phyloP scores from a whole-genome alignment of 2,888 invertebrate species.

The Trichacis sp. region DNA sequence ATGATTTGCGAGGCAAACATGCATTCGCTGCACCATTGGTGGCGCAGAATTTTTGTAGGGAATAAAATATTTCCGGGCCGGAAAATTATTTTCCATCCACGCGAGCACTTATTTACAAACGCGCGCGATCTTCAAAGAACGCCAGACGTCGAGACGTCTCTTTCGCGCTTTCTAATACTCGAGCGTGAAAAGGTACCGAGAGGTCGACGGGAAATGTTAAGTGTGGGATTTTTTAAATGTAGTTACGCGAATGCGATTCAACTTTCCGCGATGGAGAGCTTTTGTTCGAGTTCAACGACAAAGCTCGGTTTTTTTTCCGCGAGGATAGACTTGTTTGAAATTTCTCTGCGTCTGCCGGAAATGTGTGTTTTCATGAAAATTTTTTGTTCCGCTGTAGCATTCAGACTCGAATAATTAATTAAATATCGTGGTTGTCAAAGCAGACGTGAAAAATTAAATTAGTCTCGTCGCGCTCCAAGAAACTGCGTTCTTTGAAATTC shows the following conservation, averaged over 20 bases:
- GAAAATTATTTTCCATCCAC: constrained; percentile 21
- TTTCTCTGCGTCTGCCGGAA: neutral
- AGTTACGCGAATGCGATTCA: constrained; percentile 26
- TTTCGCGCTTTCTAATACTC: constrained; percentile 29
- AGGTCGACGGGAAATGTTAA: constrained; percentile 14
- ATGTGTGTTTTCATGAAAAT: neutral
- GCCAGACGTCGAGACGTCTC: constrained; percentile 13
- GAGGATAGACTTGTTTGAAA: neutral
- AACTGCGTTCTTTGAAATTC: constrained; percentile 1
- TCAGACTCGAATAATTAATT: constrained; percentile 35
- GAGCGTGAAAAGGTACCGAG: constrained; percentile 24
- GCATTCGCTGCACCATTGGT: constrained; percentile 4
- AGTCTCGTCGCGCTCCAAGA: constrained; percentile 16
- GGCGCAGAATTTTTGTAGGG: constrained; percentile 9
- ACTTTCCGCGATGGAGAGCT: constrained; percentile 19
- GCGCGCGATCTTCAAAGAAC: constrained; percentile 24
- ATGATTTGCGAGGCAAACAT: neutral
- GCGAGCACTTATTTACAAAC: constrained; percentile 21
- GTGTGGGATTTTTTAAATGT: constrained; percentile 28
- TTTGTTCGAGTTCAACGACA: constrained; percentile 27
- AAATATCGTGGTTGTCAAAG: constrained; percentile 36
- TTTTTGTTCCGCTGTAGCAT: constrained; percentile 17
- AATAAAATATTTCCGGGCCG: constrained; percentile 23
- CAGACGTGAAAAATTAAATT: constrained; percentile 34
- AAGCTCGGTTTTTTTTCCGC: constrained; percentile 22